Base-by-base conservation (phyloP, 92 coral and sea anemone species). In the Paramuricea clavata region DNA sequence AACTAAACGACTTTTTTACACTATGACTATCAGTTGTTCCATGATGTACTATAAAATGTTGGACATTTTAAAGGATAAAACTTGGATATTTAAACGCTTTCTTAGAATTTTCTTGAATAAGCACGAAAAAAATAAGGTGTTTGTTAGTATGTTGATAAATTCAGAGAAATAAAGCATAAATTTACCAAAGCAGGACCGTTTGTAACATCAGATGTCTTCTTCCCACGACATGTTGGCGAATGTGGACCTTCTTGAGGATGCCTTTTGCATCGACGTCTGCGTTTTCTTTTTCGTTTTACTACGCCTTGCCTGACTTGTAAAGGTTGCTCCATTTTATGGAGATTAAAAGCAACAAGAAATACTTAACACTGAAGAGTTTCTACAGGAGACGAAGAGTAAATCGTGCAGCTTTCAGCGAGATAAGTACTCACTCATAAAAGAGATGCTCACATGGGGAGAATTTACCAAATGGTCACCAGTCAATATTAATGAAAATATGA, bases 181-280 rank as follows among this genome's bases (percentile, higher is more conserved):
- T 23, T n/a, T 79, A 79, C 84, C 84, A 79, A 59, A 7, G 81
- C 32, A 25, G 30, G 39, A 12, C 34, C 33, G 21, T 34, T 36
- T 49, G 49, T 74, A 25, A 12, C 12, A 78, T 31, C 35, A 1
- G 71, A 35, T 17, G 19, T 25, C n/a, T 41, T 59, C 9, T 61
- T 23, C 3, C 72, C 84, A 5, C 84, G 84, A 61, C 84, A 79
- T n/a, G 42, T 60, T 25, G 84, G 84, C 15, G 84, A 79, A 60
- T 79, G 84, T 23, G 84, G 84, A 11, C 84, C 84, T 31, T 79
- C 84, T 33, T 39, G 44, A 15, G 84, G 84, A 39, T 79, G 84
- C 54, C 84, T 59, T 79, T 79, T 79, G 21, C 84, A 79, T 17
- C 84, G 65, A 27, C 84, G 50, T 34, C 84, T 59, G 64, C 84